A percentile compares a stretch with the other conserved stretches of the same genome.
These are phyloP conservation scores for Cylloceria caligata DNA, from an alignment of 2,888 invertebrate species.

Conservation along the genomic window DNA sequence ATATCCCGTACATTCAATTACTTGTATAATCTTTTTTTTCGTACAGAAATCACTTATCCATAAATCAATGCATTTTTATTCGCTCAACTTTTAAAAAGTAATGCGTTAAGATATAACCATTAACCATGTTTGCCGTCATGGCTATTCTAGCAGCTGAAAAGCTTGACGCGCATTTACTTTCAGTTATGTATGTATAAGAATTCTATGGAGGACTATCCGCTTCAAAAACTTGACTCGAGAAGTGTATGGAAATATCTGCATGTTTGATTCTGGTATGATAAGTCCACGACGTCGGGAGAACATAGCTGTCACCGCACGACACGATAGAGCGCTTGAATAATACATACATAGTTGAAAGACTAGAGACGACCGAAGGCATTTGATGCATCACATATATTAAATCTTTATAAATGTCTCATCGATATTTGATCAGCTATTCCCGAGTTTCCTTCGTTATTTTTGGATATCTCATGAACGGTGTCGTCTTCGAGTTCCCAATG, in stretches of 20 bases:
- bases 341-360: background rate
- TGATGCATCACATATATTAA: slow-evolving; percentile 4
- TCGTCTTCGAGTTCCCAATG: slow-evolving; percentile 84
- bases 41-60: background rate
- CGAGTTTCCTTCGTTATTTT: slow-evolving; percentile 70
- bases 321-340: background rate
- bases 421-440: slow-evolving; percentile 76
- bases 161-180: no score
- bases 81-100: background rate
- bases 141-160: no score
- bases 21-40: no score
- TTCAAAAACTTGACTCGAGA: background rate
- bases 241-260: background rate
- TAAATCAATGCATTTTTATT: background rate
- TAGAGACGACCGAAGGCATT: background rate
- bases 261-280: background rate
- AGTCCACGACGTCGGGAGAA: background rate
- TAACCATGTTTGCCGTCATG: background rate
- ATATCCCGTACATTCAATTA: background rate
- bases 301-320: background rate
- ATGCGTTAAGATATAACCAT: background rate
- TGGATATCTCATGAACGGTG: slow-evolving; percentile 74
- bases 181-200: no score
- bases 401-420: slow-evolving; percentile 79
- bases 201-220: background rate